Base-by-base conservation (phyloP, 2,888 invertebrate genomes). In the Neocrepidodera transversa region DNA sequence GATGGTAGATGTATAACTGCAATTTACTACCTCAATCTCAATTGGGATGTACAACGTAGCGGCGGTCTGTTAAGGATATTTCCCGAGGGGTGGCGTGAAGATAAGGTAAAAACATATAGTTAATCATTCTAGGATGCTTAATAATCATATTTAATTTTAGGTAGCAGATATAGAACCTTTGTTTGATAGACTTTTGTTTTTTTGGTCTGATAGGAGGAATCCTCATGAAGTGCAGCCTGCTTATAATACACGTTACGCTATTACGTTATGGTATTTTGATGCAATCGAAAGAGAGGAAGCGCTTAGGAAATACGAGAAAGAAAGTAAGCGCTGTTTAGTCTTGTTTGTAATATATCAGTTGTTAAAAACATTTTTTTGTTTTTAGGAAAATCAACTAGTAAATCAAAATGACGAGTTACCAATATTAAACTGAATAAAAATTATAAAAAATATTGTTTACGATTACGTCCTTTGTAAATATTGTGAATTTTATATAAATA, bases 151-250 rank as follows among this genome's bases (percentile, higher is more conserved):
- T 23, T 6, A 23, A 23, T 69, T 74, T 20, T 51, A 79, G 79
- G 79, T 87, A 42, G 95, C 95, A 0, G 91, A 95, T 75, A 93
- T 98, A 72, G 95, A 92, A 75, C 97, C 97, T 0, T 83, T 91
- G 52, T 96, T 97, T 79, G 97, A 98, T 80, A 82, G 97, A 59
- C 87, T 97, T 78, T 83, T 97, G 71, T 96, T 97, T 81, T 98
- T 98, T 83, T 98, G 97, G 97, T 97, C 97, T 0, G 97, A 97
- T 75, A 83, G 93, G 70, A 85, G 97, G 68, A 97, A 97, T 82
- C 97, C 97, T 0, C 97, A 97, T 76, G 97, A 97, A 82, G 97
- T 98, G 1, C 92, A 95, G 78, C 96, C 97, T 1, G 91, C 97
- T 0, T 92, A 85, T 76, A 86, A 87, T 74, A 95, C 95, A 8